Base-by-base conservation (phyloP, 2,113 vertebrate genomes). In the Indri indri region DNA sequence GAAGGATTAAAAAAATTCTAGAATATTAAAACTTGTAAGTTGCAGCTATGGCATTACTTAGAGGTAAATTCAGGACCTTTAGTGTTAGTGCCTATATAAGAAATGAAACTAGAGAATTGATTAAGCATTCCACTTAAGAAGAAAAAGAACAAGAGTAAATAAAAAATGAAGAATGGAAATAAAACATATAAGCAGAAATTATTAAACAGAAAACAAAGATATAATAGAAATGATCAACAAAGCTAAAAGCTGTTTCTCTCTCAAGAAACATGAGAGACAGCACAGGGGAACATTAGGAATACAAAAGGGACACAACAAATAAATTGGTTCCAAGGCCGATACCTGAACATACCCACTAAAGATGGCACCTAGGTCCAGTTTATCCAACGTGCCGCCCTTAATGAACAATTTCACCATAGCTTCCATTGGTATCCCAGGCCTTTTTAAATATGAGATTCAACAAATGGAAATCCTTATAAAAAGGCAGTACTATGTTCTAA, bases 281-380 rank as follows among this genome's bases (percentile, higher is more conserved):
- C 7, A 9, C 3, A 18, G 42, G 52, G 52, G 45, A 57, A n/a
- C 6, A 12, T 1, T 1, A 34, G 71, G 3, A 3, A n/a, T 2
- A 16, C 5, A 20, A 9, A 34, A 30, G 66, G 34, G 32, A 25
- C 8, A 2, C 0, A 18, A 0, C 27, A 65, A 54, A 3, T 1
- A 13, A 12, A 4, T 4, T 0, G 16, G 81, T 30, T 34, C 22
- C 6, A 12, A 73, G 57, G 25, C 70, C 3, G 0, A 23, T 0
- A 5, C 20, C 13, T 2, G 9, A 22, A 22, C 37, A 63, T 8
- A 23, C 30, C 50, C n/a, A 3, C 8, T 23, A 1, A 18, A 42
- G 14, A 68, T 0, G 12, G n/a, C 10, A 6, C 40, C 22, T 1
- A 2, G 16, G 66, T 32, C n/a, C 52, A 10, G 0, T 3, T 17